phyloP scores from a whole-genome alignment of 2,113 vertebrate genomes.

The Prunella fulvescens region DNA sequence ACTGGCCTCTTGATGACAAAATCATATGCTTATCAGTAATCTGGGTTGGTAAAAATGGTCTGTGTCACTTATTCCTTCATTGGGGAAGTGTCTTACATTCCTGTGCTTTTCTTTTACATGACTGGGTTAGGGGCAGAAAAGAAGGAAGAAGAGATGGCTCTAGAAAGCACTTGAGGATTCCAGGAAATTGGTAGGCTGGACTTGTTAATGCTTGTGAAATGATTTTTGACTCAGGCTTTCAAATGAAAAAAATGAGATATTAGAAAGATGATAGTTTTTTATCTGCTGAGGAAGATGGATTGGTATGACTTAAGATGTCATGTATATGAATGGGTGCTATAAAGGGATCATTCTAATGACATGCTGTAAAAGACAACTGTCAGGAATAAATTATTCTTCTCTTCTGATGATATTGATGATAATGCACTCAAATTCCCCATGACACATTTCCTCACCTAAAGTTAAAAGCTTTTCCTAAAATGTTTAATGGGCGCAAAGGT shows the following conservation, averaged over 20 bases:
- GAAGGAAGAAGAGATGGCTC: background rate
- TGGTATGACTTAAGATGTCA: slow-evolving; percentile 68
- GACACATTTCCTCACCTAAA: background rate
- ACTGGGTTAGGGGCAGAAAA: background rate
- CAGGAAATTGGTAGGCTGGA: slow-evolving; percentile 24
- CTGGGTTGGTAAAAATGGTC: background rate
- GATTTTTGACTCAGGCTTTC: slow-evolving; percentile 62
- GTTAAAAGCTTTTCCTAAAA: slow-evolving; percentile 22
- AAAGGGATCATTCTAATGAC: slow-evolving; percentile 65
- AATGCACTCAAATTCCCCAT: slow-evolving; percentile 12
- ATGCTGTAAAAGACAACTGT: slow-evolving; percentile 61
- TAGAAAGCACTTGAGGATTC: slow-evolving; percentile 9
- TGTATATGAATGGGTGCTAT: slow-evolving; percentile 67
- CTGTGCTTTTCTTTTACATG: background rate
- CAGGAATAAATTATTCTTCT: slow-evolving; percentile 68
- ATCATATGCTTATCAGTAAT: background rate
- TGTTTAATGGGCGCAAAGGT: background rate
- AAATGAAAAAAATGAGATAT: slow-evolving; percentile 56
- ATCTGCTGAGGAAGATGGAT: slow-evolving; percentile 67
- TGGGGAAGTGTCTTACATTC: background rate
- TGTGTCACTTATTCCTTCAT: background rate
- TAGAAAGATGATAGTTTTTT: slow-evolving; percentile 61
- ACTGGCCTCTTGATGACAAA: background rate
- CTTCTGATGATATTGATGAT: slow-evolving; percentile 45
- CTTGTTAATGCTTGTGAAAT: slow-evolving; percentile 59